Evolutionary conservation across 1,140 invertebrate species (phyloP), one percentile per base, ranked within the genome.

Genomic region (Camponotus floridanus): DNA sequence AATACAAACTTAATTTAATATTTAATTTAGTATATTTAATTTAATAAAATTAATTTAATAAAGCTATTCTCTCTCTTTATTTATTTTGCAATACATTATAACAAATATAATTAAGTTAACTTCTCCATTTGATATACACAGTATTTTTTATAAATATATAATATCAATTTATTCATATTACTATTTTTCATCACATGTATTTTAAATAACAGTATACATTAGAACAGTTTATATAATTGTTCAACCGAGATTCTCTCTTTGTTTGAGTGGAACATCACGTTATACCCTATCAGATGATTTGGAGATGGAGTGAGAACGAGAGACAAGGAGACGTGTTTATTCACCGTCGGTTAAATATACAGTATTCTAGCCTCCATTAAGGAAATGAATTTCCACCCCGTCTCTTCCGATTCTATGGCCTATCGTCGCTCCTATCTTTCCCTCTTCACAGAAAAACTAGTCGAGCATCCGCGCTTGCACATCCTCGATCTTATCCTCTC

Each of bases 301-400:
- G 18, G n/a, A 6, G 21, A 31, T 51, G 6, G 48, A 51, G 15
- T 51, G 15, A 45, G 6, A 3, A 18, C 51, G 62, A 62, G 36
- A 45, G 11, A 55, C 4, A 67, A 45, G 31, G 48, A 64, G 78
- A 70, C 90, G 48, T 92, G 87, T 91, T 92, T 91, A 91, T 89
- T 90, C 79, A 83, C 55, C 83, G 70, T 86, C 79, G 85, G 88
- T 84, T 87, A 89, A 88, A 81, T 85, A 88, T 70, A 90, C 73
- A 87, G 89, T 92, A 91, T 86, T 91, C 74, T 86, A 91, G 86
- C 88, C 89, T 91, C 91, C 91, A 92, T 92, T 92, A 92, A 88
- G 89, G 91, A 91, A 92, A 92, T 92, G 91, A 92, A 91, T 92
- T 92, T 87, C 89, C 78, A 64, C 61, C 79, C 84, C 64, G 31